A percentile compares a stretch with the other conserved stretches of the same genome.
These are phyloP conservation scores for Polyodon spathula DNA, from an alignment of 2,113 vertebrate species.

Conservation along the genomic window DNA sequence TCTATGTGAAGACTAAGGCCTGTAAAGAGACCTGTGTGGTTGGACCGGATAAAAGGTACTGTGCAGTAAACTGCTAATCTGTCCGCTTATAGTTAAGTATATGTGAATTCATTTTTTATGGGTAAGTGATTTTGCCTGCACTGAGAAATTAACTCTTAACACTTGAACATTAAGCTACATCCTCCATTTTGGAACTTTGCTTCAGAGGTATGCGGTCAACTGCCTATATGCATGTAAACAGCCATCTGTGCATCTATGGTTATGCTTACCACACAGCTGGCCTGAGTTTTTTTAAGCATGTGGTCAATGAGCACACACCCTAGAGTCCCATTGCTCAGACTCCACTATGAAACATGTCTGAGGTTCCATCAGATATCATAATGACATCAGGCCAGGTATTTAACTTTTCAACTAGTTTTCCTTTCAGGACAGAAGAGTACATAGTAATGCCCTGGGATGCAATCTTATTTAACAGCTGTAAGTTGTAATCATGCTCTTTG, in stretches of 20 bases:
- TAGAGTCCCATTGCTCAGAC: not conserved
- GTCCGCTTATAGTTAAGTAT: no score
- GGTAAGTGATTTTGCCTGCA: not conserved
- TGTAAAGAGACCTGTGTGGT: no score
- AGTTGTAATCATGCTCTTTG: no score
- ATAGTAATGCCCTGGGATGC: no score
- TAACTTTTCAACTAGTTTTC: not conserved
- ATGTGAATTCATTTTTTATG: not conserved
- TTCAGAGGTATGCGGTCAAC: conserved; percentile 8
- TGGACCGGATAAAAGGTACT: no score
- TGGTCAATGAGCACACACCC: not conserved
- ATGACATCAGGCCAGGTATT: not conserved
- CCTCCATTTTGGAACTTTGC: not conserved
- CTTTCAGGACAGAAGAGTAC: not conserved
- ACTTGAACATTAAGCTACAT: not conserved
- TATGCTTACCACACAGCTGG: not conserved
- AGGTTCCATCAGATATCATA: not conserved
- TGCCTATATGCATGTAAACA: conserved; percentile 2
- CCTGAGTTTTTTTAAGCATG: not conserved
- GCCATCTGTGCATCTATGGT: not conserved
- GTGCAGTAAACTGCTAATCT: no score
- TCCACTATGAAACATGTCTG: not conserved
- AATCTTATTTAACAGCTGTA: no score
- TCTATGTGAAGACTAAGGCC: no score
- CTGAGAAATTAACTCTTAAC: not conserved